These are phyloP conservation scores for Noctuana brunneofusca DNA, from an alignment of 2,888 invertebrate genomes.

Conservation along the genomic window DNA sequence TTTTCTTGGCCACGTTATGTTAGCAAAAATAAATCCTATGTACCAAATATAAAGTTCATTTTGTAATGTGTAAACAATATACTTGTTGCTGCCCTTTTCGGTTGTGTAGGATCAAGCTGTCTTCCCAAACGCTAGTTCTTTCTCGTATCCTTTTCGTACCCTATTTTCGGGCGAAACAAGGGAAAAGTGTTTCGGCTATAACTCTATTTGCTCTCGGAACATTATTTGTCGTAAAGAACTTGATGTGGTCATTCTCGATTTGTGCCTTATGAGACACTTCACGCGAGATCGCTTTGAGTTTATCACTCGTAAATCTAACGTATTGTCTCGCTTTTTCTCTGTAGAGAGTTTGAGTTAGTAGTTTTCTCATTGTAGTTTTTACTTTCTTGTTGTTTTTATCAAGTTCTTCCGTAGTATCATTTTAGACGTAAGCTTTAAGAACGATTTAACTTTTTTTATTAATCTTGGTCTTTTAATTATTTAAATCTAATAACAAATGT, in stretches of 20 bases:
- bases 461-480: no score
- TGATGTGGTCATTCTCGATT: conserved; percentile 41
- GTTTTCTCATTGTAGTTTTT: no score
- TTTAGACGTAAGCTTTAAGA: no score
- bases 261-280: conserved; percentile 33
- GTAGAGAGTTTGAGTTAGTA: not conserved
- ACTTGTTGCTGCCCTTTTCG: conserved; percentile 76
- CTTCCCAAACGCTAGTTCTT: conserved; percentile 66
- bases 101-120: conserved; percentile 74
- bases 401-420: not conserved
- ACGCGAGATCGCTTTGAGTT: conserved; percentile 18
- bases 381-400: conserved; percentile 8
- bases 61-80: conserved; percentile 52
- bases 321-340: not conserved
- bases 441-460: no score
- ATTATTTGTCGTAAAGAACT: conserved; percentile 71
- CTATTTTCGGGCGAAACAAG: conserved; percentile 67
- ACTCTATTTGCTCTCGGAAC: conserved; percentile 58
- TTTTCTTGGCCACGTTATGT: conserved; percentile 47
- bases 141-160: conserved; percentile 50
- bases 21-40: conserved; percentile 51
- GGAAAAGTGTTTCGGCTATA: conserved; percentile 74
- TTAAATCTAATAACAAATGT: no score
- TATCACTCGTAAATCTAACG: conserved; percentile 26
- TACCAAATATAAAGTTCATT: conserved; percentile 52